Evolutionary conservation across 2,888 invertebrate species (phyloP).

Genomic region (Drosophila demipolita): DNA sequence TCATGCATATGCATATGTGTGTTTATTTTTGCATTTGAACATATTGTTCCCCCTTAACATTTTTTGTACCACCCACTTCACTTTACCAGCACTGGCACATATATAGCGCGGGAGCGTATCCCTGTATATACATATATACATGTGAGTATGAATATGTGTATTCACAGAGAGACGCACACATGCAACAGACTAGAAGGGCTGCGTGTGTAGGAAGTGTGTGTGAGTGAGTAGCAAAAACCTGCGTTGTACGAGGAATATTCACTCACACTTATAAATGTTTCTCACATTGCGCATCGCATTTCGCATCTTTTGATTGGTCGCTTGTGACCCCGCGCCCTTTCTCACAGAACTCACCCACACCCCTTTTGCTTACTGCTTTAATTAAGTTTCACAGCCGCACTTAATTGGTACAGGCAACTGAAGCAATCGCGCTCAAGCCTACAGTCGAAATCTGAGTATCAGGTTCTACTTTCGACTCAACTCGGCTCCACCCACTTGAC

Average conservation of each 20-base stretch:
- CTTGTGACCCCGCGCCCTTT: constrained; percentile 55
- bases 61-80: constrained; percentile 40
- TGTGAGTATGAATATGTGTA: constrained; percentile 6
- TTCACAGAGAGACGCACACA: constrained; percentile 16
- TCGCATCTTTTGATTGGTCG: constrained; percentile 74
- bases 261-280: constrained; percentile 32
- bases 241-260: constrained; percentile 57
- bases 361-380: constrained; percentile 48
- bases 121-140: constrained; percentile 10
- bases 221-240: constrained; percentile 26
- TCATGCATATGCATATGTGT: neutral
- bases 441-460: neutral
- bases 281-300: constrained; percentile 32
- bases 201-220: constrained; percentile 1
- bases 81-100: constrained; percentile 36
- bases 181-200: constrained; percentile 10
- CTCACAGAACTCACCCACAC: neutral
- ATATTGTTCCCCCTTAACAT: constrained; percentile 9
- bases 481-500: constrained; percentile 15
- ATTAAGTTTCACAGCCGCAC: constrained; percentile 58
- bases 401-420: constrained; percentile 65
- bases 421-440: constrained; percentile 5
- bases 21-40: constrained; percentile 12
- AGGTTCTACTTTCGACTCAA: neutral
- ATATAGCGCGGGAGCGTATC: constrained; percentile 3